Evolutionary conservation across 2,797 vertebrate genomes (phyloP).

Genomic region (Vultur gryphus): DNA sequence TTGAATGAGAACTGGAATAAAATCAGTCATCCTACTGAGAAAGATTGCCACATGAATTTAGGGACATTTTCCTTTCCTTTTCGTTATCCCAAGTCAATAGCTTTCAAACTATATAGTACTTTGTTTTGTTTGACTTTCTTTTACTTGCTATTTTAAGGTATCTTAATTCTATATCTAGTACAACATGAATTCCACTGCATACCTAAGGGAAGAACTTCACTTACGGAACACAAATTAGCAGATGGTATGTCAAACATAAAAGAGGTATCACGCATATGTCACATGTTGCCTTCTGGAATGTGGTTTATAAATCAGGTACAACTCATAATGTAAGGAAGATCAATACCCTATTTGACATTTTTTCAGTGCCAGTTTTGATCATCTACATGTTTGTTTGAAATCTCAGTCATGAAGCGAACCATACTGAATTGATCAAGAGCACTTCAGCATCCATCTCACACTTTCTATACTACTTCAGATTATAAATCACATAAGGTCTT

Average conservation of each 20-base stretch:
- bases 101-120: not conserved
- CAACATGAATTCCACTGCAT: not conserved
- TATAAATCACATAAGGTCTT: not conserved
- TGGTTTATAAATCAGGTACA: not conserved
- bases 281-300: not conserved
- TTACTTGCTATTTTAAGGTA: not conserved
- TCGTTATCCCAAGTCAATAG: not conserved
- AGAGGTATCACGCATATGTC: not conserved
- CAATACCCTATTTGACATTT: not conserved
- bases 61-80: not conserved
- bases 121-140: not conserved
- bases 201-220: not conserved
- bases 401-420: not conserved
- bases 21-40: not conserved
- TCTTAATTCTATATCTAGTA: not conserved
- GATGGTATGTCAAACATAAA: not conserved
- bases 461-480: not conserved
- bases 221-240: not conserved
- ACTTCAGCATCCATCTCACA: not conserved
- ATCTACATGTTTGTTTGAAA: not conserved
- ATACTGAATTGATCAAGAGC: not conserved
- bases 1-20: not conserved
- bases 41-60: not conserved
- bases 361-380: not conserved
- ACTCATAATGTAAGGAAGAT: not conserved